Percentiles rank a stretch among this genome's conserved stretches.
Conservation (phyloP, 2,797 vertebrate species). For the Ctenosaura bakeri region DNA sequence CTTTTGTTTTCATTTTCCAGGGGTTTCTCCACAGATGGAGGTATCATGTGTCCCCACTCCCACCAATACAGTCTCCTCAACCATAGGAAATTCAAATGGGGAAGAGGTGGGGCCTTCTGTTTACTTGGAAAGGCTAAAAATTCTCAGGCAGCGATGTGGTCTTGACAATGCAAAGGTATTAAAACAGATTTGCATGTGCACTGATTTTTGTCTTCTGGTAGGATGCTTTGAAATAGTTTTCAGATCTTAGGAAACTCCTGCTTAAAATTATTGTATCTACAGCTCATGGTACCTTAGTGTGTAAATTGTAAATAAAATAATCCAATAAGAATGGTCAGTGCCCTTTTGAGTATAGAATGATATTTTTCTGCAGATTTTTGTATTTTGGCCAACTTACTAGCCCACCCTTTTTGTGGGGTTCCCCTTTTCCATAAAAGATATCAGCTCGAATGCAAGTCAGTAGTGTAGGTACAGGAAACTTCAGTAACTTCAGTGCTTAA, state of each 20-base stretch:
- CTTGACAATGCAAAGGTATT: constrained; percentile 95
- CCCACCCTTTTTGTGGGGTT: too few species aligned
- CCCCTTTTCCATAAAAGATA: too few species aligned
- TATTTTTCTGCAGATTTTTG: too few species aligned
- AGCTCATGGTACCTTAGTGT: not conserved
- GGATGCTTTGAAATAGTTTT: not conserved
- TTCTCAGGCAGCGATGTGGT: constrained; percentile 94
- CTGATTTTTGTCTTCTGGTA: not conserved
- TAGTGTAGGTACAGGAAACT: too few species aligned
- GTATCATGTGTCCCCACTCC: constrained; percentile 76
- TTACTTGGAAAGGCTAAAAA: constrained; percentile 96
- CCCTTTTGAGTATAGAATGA: not conserved
- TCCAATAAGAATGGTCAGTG: too few species aligned
- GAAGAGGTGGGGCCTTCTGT: constrained; percentile 94
- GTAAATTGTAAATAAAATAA: not conserved
- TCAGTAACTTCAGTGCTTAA: too few species aligned
- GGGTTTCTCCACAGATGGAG: constrained; percentile 91
- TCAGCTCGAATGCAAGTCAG: too few species aligned
- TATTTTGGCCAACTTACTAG: too few species aligned
- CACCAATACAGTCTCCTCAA: constrained; percentile 77
- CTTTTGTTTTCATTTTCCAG: constrained; percentile 74
- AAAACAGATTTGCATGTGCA: not conserved
- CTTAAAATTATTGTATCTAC: not conserved
- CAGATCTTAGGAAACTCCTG: not conserved
- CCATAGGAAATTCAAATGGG: constrained; percentile 87